Conservation (phyloP, 1,140 invertebrate species). For the Nasonia longicornis region DNA sequence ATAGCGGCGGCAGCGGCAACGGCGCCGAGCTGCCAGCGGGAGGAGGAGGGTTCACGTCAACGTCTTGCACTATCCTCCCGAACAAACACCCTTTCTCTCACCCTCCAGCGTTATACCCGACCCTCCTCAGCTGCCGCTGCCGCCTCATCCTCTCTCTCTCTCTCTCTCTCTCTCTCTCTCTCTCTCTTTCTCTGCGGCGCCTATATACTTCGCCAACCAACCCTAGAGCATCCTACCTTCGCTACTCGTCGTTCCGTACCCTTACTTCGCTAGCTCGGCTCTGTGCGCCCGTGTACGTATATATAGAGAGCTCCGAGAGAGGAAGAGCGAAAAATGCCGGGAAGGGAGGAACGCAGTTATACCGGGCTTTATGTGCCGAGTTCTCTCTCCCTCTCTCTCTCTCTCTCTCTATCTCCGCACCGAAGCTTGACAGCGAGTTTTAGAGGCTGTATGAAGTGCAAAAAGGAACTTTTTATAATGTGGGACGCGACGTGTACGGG, state of each 20-base stretch:
- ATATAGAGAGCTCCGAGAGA: not conserved
- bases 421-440: not conserved
- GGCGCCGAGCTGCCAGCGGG: constrained; percentile 51
- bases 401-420: too few species aligned
- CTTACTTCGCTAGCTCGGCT: not conserved
- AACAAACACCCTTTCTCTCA: constrained; percentile 64
- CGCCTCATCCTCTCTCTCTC: constrained; percentile 43
- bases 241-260: not conserved
- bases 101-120: constrained; percentile 44
- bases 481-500: not conserved
- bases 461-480: not conserved
- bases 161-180: not conserved
- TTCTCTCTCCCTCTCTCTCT: not conserved
- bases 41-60: constrained; percentile 66
- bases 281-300: not conserved
- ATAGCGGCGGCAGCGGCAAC: constrained; percentile 51
- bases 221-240: constrained; percentile 54
- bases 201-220: constrained; percentile 26
- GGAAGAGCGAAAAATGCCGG: not conserved
- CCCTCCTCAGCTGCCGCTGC: constrained; percentile 24
- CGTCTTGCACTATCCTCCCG: constrained; percentile 68
- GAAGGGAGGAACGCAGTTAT: not conserved
- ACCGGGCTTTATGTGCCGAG: not conserved
- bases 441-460: not conserved
- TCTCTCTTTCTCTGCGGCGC: not conserved